Evolutionary conservation across 2,113 vertebrate genomes (phyloP).

Genomic region (Callopanchax toddi): DNA sequence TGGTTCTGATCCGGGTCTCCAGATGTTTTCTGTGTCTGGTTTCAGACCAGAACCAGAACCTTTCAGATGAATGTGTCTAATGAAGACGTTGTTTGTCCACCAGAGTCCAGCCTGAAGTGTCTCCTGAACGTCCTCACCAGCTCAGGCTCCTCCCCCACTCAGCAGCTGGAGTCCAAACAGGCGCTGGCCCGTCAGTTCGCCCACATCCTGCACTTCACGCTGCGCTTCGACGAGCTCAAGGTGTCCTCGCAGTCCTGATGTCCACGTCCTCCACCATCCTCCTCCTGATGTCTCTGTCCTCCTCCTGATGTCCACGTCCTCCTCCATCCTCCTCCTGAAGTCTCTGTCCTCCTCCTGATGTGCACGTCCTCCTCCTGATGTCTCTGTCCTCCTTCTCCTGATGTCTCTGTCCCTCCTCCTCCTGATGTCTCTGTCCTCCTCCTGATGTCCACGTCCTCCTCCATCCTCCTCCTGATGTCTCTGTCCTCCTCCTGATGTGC

Average conservation of each 20-base stretch:
- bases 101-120: constrained; percentile 78
- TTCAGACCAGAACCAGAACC: no score
- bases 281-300: not conserved
- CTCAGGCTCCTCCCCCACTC: constrained; percentile 88
- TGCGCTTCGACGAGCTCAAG: constrained; percentile 97
- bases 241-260: constrained; percentile 72
- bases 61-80: no score
- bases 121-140: constrained; percentile 90
- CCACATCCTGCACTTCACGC: constrained; percentile 96
- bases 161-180: constrained; percentile 98
- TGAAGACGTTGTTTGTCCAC: not conserved
- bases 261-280: not conserved
- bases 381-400: not conserved
- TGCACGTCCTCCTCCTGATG: not conserved
- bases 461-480: not conserved
- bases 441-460: constrained; percentile 1
- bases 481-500: not conserved
- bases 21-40: not conserved
- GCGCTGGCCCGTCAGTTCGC: constrained; percentile 97
- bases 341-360: no score
- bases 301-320: not conserved
- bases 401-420: not conserved
- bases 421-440: rapidly evolving
- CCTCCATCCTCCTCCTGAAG: no score
- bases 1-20: not conserved